A percentile compares a stretch with the other conserved stretches of the same genome.
These are phyloP conservation scores for Aromia moschata DNA, from an alignment of 2,888 invertebrate species.

Conservation along the genomic window DNA sequence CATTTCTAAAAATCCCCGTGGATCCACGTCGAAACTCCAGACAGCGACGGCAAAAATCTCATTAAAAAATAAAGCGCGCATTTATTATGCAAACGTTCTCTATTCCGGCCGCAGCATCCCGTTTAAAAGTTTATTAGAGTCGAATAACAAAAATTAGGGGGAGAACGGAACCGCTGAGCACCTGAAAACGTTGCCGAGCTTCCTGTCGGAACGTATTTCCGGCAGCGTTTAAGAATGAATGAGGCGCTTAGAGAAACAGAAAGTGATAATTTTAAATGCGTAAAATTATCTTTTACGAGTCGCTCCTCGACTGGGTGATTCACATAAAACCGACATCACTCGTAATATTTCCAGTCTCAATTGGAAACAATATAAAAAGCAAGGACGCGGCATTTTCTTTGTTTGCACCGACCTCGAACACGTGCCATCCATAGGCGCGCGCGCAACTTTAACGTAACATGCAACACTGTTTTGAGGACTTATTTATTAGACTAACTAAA, in stretches of 20 bases:
- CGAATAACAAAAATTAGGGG: constrained; percentile 13
- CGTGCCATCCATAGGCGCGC: too few species aligned
- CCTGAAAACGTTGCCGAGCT: neutral
- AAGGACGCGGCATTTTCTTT: too few species aligned
- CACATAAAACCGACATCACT: too few species aligned
- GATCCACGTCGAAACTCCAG: constrained; percentile 1
- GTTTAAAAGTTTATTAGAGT: constrained; percentile 17
- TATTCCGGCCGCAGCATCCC: constrained; percentile 4
- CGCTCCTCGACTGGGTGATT: too few species aligned
- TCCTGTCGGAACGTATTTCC: constrained; percentile 1
- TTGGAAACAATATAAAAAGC: too few species aligned
- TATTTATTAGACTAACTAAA: too few species aligned
- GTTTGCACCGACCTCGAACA: too few species aligned
- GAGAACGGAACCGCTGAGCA: neutral
- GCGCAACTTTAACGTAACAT: too few species aligned
- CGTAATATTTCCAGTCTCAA: too few species aligned
- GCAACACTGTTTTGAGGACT: too few species aligned
- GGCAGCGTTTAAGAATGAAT: neutral
- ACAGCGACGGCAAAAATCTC: constrained; percentile 4
- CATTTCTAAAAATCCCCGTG: constrained; percentile 9
- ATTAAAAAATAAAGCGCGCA: constrained; percentile 19
- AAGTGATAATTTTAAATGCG: too few species aligned
- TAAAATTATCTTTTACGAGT: too few species aligned
- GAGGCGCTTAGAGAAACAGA: neutral
- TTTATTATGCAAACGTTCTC: constrained; percentile 19